Percentiles rank a stretch among this genome's conserved stretches.
Conservation (phyloP, 2,113 vertebrate species). For the Drymodes brunneopygia region DNA sequence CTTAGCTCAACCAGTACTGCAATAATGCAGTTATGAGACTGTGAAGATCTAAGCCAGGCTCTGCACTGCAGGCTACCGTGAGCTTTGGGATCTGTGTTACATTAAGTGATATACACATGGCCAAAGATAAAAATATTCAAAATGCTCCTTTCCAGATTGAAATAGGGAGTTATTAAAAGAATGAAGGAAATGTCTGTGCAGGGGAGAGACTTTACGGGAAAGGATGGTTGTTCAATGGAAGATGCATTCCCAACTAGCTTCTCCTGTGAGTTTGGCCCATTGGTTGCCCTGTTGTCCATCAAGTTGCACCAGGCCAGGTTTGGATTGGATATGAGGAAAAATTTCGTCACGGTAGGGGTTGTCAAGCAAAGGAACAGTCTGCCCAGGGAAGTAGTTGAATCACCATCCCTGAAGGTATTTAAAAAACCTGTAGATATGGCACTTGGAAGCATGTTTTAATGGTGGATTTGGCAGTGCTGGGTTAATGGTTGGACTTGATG, state of each 20-base stretch:
- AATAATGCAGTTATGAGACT: background rate
- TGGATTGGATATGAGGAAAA: background rate
- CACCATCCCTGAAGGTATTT: background rate
- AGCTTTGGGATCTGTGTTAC: background rate
- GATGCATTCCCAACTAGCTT: background rate
- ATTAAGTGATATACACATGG: background rate
- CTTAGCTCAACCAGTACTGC: background rate
- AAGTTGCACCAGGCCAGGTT: background rate
- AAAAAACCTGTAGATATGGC: accelerated
- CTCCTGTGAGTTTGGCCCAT: background rate
- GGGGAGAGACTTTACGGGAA: background rate
- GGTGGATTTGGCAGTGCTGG: background rate
- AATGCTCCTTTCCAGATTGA: background rate
- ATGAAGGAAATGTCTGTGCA: background rate
- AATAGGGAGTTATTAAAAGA: background rate
- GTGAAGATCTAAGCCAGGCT: background rate
- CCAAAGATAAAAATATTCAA: background rate
- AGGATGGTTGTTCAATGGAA: background rate
- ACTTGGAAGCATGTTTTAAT: background rate
- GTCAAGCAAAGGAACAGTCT: background rate
- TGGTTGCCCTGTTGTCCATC: background rate
- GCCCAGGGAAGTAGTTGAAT: background rate
- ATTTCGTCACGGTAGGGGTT: background rate
- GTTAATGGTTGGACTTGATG: background rate
- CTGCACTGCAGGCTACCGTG: background rate